Base-by-base conservation (phyloP, 2,113 vertebrate species). In the Lontra canadensis region DNA sequence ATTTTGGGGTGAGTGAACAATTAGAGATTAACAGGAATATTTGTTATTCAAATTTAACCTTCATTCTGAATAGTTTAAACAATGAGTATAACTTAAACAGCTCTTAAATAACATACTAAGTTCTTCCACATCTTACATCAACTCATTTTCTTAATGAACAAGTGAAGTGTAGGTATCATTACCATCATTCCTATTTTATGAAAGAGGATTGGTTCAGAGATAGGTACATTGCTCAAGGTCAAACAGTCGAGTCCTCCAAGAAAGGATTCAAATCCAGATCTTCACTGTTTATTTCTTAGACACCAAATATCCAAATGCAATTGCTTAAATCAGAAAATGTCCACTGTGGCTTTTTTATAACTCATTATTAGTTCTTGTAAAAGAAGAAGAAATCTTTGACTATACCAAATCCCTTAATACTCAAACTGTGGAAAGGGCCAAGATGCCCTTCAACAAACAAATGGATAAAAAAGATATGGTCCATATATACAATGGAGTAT, bases 51-150 rank as follows among this genome's bases (percentile, higher is more conserved):
- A 0, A 82, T 93, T 81, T 91, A 96, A 93, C 1, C 13, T 76
- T 81, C 55, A 82, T 95, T 79, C 31, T 63, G 21, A 95, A 88
- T 94, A 94, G 3, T 92, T 96, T 88, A 0, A 85, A 73, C 88
- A 89, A 49, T 86, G 78, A 80, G 14, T 76, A 55, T 84, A 57
- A 91, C 25, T 90, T 73, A 20, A 87, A 84, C 0, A 76, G 9
- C 31, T 6, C 25, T 83, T 96, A 83, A 83, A 71, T 63, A 52
- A 65, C 42, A 86, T 94, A 69, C 61, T 49, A 7, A 87, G 20
- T 81, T 94, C 34, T 87, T 84, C 31, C 1, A 76, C 3, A 44
- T 65, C 18, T 79, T 79, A 7, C 36, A 9, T 49, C 9, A 44
- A 44, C 55, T 18, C 23, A 15, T 74, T 57, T 63, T 78, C 18